These are phyloP conservation scores for Halocynthia aurantium DNA, from an alignment of 23 tunicate genomes.

Conservation along the genomic window DNA sequence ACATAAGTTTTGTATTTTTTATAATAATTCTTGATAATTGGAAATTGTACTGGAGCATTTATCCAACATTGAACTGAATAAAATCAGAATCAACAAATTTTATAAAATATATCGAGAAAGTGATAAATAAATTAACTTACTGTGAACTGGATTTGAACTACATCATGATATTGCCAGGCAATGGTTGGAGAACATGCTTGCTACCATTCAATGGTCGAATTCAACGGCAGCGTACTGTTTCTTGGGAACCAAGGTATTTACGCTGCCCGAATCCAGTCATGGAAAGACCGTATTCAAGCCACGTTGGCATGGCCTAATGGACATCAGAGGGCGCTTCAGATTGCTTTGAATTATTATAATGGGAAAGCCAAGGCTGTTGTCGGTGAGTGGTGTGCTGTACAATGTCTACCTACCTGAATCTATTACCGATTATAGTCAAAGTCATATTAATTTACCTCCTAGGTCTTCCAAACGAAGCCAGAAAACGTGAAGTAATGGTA, in stretches of 20 bases:
- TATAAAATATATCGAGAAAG: too few species aligned
- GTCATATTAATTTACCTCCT: neutral
- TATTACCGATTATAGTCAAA: neutral
- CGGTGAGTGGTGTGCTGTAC: constrained; percentile 20
- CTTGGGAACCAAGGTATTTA: constrained; percentile 49
- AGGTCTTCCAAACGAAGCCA: constrained; percentile 53
- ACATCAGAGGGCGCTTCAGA: constrained; percentile 72
- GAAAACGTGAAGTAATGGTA: constrained; percentile 29
- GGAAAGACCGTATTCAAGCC: constrained; percentile 55
- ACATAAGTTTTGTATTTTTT: too few species aligned
- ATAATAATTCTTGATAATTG: too few species aligned
- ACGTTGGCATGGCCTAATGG: constrained; percentile 47
- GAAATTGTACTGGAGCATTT: too few species aligned
- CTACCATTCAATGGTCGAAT: constrained; percentile 69
- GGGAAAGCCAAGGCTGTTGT: constrained; percentile 78
- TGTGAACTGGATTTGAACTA: too few species aligned
- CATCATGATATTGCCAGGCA: constrained; percentile 31
- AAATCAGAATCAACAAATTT: too few species aligned
- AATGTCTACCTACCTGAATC: neutral
- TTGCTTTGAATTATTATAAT: constrained; percentile 74
- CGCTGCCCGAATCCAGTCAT: constrained; percentile 28
- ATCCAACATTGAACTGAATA: too few species aligned
- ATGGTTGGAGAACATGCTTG: constrained; percentile 85
- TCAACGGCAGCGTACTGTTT: constrained; percentile 37
- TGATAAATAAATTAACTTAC: too few species aligned